phyloP scores from a whole-genome alignment of 1,140 invertebrate species.

The Heliconius nattereri region DNA sequence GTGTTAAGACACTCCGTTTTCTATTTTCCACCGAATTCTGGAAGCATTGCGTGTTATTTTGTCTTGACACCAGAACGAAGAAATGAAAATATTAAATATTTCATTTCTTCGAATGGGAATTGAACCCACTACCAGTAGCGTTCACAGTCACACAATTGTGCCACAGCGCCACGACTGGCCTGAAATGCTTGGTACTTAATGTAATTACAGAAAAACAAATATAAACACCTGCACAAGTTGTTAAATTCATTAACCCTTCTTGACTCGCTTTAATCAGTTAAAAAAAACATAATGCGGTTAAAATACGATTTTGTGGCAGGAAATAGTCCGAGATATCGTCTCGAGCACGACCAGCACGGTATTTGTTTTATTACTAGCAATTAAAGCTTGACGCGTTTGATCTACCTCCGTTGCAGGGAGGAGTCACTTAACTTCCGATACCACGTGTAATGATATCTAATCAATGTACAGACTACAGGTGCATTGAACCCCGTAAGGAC shows the following conservation, averaged over 20 bases:
- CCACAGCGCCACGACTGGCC: too few species aligned
- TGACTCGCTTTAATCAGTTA: not conserved
- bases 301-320: constrained; percentile 60
- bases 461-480: constrained; percentile 7
- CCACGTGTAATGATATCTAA: constrained; percentile 29
- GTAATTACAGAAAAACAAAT: not conserved
- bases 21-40: too few species aligned
- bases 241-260: not conserved
- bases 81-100: too few species aligned
- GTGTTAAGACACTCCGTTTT: too few species aligned
- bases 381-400: constrained; percentile 63
- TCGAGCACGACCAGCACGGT: constrained; percentile 30
- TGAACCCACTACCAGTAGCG: too few species aligned
- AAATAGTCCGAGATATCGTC: constrained; percentile 52
- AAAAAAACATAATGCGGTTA: constrained; percentile 35
- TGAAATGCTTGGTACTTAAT: not conserved
- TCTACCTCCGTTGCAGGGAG: constrained; percentile 49
- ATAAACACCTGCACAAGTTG: not conserved
- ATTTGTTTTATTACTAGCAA: constrained; percentile 66
- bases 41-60: too few species aligned
- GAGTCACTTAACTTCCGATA: constrained; percentile 46
- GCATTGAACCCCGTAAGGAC: constrained; percentile 13
- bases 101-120: too few species aligned
- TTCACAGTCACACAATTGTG: too few species aligned
- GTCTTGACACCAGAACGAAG: too few species aligned